Base-by-base conservation (phyloP, 2,797 vertebrate genomes). In the Danio kyathit region DNA sequence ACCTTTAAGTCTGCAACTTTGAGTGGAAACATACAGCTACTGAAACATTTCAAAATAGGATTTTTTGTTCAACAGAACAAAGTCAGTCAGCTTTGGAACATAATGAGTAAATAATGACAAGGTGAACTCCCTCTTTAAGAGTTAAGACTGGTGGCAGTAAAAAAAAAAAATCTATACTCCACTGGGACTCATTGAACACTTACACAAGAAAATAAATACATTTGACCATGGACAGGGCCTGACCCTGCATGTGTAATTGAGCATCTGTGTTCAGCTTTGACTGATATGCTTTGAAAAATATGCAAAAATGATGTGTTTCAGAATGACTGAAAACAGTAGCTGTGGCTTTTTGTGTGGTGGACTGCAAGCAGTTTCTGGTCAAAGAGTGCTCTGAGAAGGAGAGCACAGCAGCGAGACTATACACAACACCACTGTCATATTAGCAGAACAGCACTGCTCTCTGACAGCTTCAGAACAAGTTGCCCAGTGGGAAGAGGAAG, bases 401-500 rank as follows among this genome's bases (percentile, higher is more conserved):
- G 17, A 79, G 49, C 72, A 61, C 54, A 69, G 54, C 46, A 40
- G 56, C 52, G 13, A 56, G 65, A 38, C 16, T 49, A 63, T 41
- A 75, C 8, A 57, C 29, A 29, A 52, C 49, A 65, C 54, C 61
- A 38, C n/a, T 59, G 17, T n/a, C 46, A 14, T 9, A 57, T 29
- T 46, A 12, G 38, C 59, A n/a, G 64, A 52, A 52, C 46, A 60
- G 46, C 38, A 21, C 75, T 56, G 67, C 48, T 70, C 44, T 8
- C 70, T 65, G 52, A 59, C 74, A 46, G 73, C 74, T 74, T 66
- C 44, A 46, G 51, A 74, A n/a, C 61, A 65, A 65, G 8, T 54
- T n/a, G 52, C 74, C 74, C 61, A 56, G 19, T 44, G 40, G 52
- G 60, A 67, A 78, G 49, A 76, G 29, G 12, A 40, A 64, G 57